Evolutionary conservation across 2,797 vertebrate genomes (phyloP).

Genomic region (Lateolabrax maculatus): DNA sequence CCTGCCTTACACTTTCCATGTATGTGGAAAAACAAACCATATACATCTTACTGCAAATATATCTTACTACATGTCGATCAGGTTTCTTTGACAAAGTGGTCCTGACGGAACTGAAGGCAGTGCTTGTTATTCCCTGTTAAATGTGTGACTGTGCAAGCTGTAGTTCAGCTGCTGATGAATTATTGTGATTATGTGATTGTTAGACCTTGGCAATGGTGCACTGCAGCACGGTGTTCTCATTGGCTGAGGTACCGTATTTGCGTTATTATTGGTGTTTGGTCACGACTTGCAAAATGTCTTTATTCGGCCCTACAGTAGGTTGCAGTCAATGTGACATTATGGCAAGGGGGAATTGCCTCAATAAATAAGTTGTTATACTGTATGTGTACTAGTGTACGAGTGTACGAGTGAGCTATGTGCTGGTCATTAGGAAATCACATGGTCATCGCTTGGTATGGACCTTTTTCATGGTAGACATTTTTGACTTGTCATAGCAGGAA

Average conservation of each 20-base stretch:
- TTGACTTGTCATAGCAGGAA: neutral
- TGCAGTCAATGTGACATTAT: neutral
- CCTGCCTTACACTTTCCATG: too few relatives aligned
- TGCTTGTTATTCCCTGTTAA: constrained; percentile 13
- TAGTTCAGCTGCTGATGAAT: constrained; percentile 18
- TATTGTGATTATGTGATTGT: constrained; percentile 19
- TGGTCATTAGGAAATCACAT: neutral
- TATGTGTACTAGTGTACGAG: neutral
- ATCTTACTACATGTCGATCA: too few relatives aligned
- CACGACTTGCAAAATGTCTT: neutral
- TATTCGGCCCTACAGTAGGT: neutral
- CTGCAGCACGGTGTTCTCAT: neutral
- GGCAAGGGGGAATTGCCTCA: neutral
- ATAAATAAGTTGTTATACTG: neutral
- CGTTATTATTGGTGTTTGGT: neutral
- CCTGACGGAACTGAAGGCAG: neutral
- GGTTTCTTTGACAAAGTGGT: too few relatives aligned
- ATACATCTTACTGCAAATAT: too few relatives aligned
- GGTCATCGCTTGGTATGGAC: neutral
- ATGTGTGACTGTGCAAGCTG: neutral
- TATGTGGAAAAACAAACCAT: too few relatives aligned
- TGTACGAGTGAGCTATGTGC: neutral
- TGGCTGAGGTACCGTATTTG: neutral
- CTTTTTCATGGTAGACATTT: neutral
- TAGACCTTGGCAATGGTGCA: constrained; percentile 3